These are phyloP conservation scores for Augochlora pura DNA, from an alignment of 1,140 invertebrate genomes.

Conservation along the genomic window DNA sequence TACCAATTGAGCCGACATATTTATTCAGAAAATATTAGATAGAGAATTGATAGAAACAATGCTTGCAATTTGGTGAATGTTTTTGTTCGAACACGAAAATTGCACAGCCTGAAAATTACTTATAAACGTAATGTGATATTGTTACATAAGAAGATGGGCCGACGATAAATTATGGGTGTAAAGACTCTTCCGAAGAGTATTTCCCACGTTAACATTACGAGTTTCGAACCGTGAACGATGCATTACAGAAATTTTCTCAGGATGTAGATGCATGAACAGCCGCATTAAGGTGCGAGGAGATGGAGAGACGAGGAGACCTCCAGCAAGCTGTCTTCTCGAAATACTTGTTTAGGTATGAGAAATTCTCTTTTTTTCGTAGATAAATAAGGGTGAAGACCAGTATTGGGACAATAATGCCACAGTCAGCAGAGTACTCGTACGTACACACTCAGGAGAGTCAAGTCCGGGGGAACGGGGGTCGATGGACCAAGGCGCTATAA, in stretches of 20 bases:
- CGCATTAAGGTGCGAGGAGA: conserved; percentile 61
- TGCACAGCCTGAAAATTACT: background rate
- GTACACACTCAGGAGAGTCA: conserved; percentile 26
- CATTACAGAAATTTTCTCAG: conserved; percentile 75
- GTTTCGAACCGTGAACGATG: conserved; percentile 46
- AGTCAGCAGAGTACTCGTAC: conserved; percentile 51
- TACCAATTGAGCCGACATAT: background rate
- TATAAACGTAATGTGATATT: background rate
- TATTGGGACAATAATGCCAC: conserved; percentile 74
- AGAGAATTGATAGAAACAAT: no score
- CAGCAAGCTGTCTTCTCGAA: conserved; percentile 68
- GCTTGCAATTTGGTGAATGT: no score
- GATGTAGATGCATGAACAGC: conserved; percentile 70
- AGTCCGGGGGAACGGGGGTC: conserved; percentile 71
- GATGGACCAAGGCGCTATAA: conserved; percentile 74
- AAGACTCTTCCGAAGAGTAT: conserved; percentile 47
- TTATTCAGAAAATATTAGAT: no score
- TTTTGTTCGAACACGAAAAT: no score
- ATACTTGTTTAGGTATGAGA: conserved; percentile 74
- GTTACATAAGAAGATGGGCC: background rate
- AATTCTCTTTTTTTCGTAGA: conserved; percentile 72
- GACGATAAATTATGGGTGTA: conserved; percentile 23
- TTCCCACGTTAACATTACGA: conserved; percentile 79
- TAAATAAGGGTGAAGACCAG: conserved; percentile 78
- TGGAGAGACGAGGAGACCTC: conserved; percentile 65